phyloP scores from a whole-genome alignment of 2,888 invertebrate genomes.

The Rotaria magnacalcarata region DNA sequence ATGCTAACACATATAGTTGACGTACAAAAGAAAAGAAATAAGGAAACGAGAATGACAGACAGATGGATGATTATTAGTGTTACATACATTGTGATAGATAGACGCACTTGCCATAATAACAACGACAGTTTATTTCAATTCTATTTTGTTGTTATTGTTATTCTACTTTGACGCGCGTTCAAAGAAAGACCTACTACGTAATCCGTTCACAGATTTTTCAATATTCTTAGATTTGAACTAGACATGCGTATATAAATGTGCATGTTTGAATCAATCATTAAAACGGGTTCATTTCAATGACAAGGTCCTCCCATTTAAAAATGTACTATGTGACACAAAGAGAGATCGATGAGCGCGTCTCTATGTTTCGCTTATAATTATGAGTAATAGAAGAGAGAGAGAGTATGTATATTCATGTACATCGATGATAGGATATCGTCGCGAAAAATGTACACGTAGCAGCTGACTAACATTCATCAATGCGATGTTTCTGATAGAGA shows the following conservation, averaged over 20 bases:
- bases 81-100: background rate
- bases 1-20: background rate
- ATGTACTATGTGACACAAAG: background rate
- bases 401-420: background rate
- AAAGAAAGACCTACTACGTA: background rate
- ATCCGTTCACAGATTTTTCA: too few relatives aligned
- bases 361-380: background rate
- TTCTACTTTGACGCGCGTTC: background rate
- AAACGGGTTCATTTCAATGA: background rate
- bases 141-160: background rate
- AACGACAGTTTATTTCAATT: background rate
- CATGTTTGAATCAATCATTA: background rate
- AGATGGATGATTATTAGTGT: background rate
- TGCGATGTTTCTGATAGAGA: background rate
- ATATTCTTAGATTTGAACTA: too few relatives aligned
- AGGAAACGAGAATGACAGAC: slow-evolving; percentile 8
- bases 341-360: slow-evolving; percentile 13
- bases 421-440: background rate
- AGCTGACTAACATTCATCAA: slow-evolving; percentile 26
- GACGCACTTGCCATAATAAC: slow-evolving; percentile 8
- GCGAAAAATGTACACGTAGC: background rate
- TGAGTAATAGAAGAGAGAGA: background rate
- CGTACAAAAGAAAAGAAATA: background rate
- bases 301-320: slow-evolving; percentile 16
- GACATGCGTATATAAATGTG: too few relatives aligned